Base-by-base conservation (phyloP, 35 echinoderm and acorn worm species). In the Diadema setosum region DNA sequence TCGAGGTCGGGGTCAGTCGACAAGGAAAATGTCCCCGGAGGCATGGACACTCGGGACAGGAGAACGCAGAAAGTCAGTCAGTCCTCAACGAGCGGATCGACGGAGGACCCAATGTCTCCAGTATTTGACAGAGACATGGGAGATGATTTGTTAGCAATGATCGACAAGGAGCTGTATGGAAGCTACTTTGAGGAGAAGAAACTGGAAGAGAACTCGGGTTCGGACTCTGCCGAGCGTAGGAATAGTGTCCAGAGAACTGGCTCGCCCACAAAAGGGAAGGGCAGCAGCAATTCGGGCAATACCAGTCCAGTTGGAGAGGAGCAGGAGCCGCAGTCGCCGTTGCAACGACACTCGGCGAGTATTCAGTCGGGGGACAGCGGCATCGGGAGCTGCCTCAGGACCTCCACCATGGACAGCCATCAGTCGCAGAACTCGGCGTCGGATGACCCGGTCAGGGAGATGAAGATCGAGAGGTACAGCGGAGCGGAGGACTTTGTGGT, bases 91-190 rank as follows among this genome's bases (percentile, higher is more conserved):
- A 8, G 39, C 16, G 83, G 61, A 35, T 41, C 36, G 29, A 67
- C 27, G 0, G 29, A 7, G 14, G 24, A 58, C 14, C 44, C 26
- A 8, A 45, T 57, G 21, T 58, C 80, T 6, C 80, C 78, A 3
- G n/a, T n/a, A n/a, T n/a, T n/a, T n/a, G n/a, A n/a, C n/a, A n/a
- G n/a, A n/a, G n/a, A n/a, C n/a, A n/a, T n/a, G n/a, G 96, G 95
- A 59, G 96, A 99, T 45, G 90, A 99, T 15, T 75, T 99, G 8
- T 45, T 99, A 43, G 82, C 88, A n/a, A 56, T 99, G 49, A 99
- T 99, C 17, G 93, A 99, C 42, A 64, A 89, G 46, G 96, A 99
- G 67, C 81, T 99, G 5, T 94, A 91, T 70, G 93, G 92, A 75
- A 34, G 65, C 12, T 96, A 88, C 78, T 96, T 96, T 89, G 94